Evolutionary conservation across 2,888 invertebrate genomes (phyloP).

Genomic region (Erynnis tages): DNA sequence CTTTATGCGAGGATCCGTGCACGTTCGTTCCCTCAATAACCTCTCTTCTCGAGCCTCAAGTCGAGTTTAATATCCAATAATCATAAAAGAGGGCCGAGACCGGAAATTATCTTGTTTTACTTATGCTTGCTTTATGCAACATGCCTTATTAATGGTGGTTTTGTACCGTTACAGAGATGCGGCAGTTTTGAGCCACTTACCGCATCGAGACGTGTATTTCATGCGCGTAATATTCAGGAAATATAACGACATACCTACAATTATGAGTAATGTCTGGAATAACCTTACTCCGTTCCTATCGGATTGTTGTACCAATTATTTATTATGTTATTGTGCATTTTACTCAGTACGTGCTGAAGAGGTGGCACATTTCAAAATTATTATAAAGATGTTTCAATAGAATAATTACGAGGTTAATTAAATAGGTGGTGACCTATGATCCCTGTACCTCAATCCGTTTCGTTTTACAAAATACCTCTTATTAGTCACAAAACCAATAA

Average conservation of each 20-base stretch:
- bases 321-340: too few relatives aligned
- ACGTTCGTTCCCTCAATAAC: slow-evolving; percentile 25
- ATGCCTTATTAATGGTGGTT: slow-evolving; percentile 58
- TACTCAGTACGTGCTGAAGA: too few relatives aligned
- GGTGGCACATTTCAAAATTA: too few relatives aligned
- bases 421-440: background rate
- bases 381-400: too few relatives aligned
- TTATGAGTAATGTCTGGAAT: slow-evolving; percentile 13
- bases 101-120: slow-evolving; percentile 66
- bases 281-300: slow-evolving; percentile 9
- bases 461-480: slow-evolving; percentile 22
- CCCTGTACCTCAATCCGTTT: background rate
- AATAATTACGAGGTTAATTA: too few relatives aligned
- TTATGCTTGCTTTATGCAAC: slow-evolving; percentile 53
- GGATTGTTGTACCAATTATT: background rate
- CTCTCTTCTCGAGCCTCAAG: slow-evolving; percentile 31
- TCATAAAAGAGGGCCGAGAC: slow-evolving; percentile 54
- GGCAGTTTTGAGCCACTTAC: slow-evolving; percentile 51
- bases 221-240: slow-evolving; percentile 40
- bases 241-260: slow-evolving; percentile 22
- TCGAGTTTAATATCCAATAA: slow-evolving; percentile 50
- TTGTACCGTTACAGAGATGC: slow-evolving; percentile 62
- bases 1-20: slow-evolving; percentile 16
- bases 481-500: slow-evolving; percentile 36
- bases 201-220: slow-evolving; percentile 49